These are phyloP conservation scores for Phoxinus phoxinus DNA, from an alignment of 2,113 vertebrate genomes.

Conservation along the genomic window DNA sequence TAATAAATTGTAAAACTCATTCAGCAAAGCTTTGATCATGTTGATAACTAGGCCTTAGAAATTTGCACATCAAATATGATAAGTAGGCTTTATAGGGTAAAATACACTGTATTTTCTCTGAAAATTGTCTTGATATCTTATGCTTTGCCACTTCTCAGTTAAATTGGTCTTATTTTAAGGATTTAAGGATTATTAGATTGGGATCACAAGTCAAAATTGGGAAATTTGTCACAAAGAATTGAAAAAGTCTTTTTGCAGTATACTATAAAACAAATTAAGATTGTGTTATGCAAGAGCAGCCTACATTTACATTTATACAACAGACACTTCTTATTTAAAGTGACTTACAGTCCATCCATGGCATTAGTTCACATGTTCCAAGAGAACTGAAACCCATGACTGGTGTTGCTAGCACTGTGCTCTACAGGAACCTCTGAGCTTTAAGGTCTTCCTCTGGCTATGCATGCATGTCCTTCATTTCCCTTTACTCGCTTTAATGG, in stretches of 20 bases:
- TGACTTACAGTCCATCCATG: not conserved
- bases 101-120: not conserved
- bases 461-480: not conserved
- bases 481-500: not conserved
- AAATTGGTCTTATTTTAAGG: not conserved
- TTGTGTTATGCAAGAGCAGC: not conserved
- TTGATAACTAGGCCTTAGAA: not conserved
- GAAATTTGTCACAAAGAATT: too few species aligned
- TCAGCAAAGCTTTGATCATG: not conserved
- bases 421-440: not conserved
- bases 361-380: not conserved
- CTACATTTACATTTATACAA: slow-evolving; percentile 4
- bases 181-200: not conserved
- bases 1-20: too few species aligned
- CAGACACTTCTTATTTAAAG: not conserved
- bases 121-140: not conserved
- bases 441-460: not conserved
- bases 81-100: not conserved
- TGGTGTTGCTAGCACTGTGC: not conserved
- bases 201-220: not conserved
- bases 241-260: not conserved
- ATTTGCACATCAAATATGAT: too few species aligned
- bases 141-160: not conserved
- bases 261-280: slow-evolving; percentile 10
- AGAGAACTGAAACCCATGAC: not conserved